Evolutionary conservation across 2,888 invertebrate species (phyloP).

Genomic region (Drosophila quasianomalipes): DNA sequence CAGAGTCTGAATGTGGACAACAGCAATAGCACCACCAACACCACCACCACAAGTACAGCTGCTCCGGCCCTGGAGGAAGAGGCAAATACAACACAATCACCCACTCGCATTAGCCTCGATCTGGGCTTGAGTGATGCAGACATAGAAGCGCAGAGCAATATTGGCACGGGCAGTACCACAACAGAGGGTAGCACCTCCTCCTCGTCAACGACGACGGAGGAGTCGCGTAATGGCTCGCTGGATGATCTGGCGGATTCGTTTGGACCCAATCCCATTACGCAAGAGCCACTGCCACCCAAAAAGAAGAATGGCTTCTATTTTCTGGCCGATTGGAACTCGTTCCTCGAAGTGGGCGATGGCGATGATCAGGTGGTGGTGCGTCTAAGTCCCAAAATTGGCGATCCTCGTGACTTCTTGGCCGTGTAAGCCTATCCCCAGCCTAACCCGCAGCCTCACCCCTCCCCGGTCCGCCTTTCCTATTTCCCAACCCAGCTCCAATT

Average conservation of each 20-base stretch:
- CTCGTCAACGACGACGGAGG: conserved; percentile 75
- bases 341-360: conserved; percentile 92
- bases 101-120: conserved; percentile 76
- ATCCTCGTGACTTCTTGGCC: conserved; percentile 91
- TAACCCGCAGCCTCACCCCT: too few species aligned
- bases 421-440: conserved; percentile 86
- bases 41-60: conserved; percentile 13
- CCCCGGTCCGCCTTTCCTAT: conserved; percentile 8
- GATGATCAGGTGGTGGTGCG: conserved; percentile 91
- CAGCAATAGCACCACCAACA: conserved; percentile 13
- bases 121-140: conserved; percentile 61
- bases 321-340: conserved; percentile 94
- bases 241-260: conserved; percentile 91
- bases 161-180: conserved; percentile 21
- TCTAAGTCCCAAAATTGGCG: conserved; percentile 92
- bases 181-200: conserved; percentile 51
- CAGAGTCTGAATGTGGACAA: conserved; percentile 35
- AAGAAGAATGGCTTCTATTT: conserved; percentile 93
- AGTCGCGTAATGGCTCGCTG: conserved; percentile 82
- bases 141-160: conserved; percentile 27
- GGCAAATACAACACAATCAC: conserved; percentile 60
- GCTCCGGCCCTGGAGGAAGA: conserved; percentile 1
- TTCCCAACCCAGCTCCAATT: neutral
- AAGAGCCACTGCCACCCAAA: conserved; percentile 87
- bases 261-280: conserved; percentile 87